Percentiles rank a stretch among this genome's conserved stretches.
Conservation (phyloP, 2,888 invertebrate species). For the Clistopyga incitator region DNA sequence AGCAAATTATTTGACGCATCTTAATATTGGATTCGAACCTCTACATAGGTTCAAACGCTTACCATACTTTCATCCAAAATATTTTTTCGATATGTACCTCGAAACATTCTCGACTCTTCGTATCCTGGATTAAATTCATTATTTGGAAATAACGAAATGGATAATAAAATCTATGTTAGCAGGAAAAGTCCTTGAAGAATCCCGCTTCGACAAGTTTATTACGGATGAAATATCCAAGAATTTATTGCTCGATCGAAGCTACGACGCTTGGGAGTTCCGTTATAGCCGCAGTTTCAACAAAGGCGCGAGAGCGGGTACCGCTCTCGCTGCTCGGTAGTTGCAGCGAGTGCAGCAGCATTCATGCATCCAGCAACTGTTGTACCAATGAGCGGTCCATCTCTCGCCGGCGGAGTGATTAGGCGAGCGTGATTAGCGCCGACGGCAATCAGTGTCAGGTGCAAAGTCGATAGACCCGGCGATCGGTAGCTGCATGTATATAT, state of each 20-base stretch:
- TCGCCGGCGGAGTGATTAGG: conserved; percentile 63
- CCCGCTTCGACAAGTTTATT: conserved; percentile 11
- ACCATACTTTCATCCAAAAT: neutral
- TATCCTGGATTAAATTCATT: too few relatives aligned
- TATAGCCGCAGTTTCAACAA: conserved; percentile 49
- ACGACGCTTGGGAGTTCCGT: conserved; percentile 48
- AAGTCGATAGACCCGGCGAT: conserved; percentile 62
- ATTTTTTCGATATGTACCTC: neutral
- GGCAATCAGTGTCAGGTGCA: conserved; percentile 69
- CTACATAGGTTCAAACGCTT: too few relatives aligned
- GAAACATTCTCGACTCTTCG: neutral
- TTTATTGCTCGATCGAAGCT: conserved; percentile 51
- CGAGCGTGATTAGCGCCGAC: conserved; percentile 68
- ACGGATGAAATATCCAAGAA: conserved; percentile 52
- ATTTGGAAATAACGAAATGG: too few relatives aligned
- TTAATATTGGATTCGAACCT: neutral
- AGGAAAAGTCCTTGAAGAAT: conserved; percentile 15
- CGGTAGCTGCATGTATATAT: conserved; percentile 5
- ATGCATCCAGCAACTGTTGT: conserved; percentile 33
- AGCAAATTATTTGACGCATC: conserved; percentile 23
- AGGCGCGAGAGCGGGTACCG: conserved; percentile 18
- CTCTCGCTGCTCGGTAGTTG: conserved; percentile 25
- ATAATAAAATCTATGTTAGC: neutral
- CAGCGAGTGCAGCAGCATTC: conserved; percentile 28
- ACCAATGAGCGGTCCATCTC: conserved; percentile 28